phyloP scores from a whole-genome alignment of 2,888 invertebrate species.

The Gastrophysa polygoni region DNA sequence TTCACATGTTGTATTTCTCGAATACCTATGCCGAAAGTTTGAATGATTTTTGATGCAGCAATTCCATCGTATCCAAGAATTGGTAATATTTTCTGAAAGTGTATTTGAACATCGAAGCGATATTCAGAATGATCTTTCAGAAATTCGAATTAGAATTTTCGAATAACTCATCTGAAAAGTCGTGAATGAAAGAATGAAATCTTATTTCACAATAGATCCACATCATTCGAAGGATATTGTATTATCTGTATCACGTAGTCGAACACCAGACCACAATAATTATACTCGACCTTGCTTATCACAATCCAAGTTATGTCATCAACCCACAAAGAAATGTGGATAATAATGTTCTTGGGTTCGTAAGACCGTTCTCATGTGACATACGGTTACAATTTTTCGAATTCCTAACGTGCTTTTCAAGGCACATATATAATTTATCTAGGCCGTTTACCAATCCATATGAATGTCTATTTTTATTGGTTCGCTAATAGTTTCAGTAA shows the following conservation, averaged over 20 bases:
- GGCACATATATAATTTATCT: constrained; percentile 35
- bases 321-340: constrained; percentile 38
- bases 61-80: too few relatives aligned
- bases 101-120: too few relatives aligned
- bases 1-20: too few relatives aligned
- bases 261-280: neutral
- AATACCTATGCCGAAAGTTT: too few relatives aligned
- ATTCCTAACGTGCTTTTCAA: constrained; percentile 40
- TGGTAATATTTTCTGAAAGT: too few relatives aligned
- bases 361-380: constrained; percentile 37
- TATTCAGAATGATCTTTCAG: too few relatives aligned
- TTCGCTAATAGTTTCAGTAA: constrained; percentile 19
- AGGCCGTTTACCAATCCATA: constrained; percentile 35
- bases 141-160: too few relatives aligned
- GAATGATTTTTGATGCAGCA: too few relatives aligned
- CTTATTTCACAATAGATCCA: too few relatives aligned
- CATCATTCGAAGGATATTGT: neutral
- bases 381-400: constrained; percentile 35
- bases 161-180: too few relatives aligned
- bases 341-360: constrained; percentile 36
- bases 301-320: constrained; percentile 40
- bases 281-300: constrained; percentile 38
- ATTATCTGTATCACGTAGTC: neutral
- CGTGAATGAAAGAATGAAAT: too few relatives aligned
- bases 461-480: constrained; percentile 30